Percentiles rank a stretch among this genome's conserved stretches.
These are phyloP conservation scores for Thysanoteuthis rhombus DNA, from an alignment of 2,888 invertebrate species.

Conservation along the genomic window DNA sequence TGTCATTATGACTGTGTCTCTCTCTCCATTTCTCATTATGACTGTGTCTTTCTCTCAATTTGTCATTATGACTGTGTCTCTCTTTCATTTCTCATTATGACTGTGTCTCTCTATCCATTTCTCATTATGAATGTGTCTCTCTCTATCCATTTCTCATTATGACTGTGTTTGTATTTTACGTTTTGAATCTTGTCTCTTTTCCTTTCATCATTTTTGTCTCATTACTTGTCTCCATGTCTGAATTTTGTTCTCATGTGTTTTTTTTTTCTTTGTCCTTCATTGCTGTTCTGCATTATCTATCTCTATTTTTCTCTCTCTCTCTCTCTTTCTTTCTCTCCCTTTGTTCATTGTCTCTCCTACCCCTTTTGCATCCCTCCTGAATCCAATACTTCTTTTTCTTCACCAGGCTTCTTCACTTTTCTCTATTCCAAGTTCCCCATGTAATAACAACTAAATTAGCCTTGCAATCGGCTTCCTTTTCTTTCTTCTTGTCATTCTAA, in stretches of 20 bases:
- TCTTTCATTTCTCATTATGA: neutral
- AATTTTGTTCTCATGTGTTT: too few species aligned
- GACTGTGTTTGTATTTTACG: too few species aligned
- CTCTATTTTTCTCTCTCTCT: neutral
- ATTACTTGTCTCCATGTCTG: too few species aligned
- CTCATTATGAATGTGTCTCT: neutral
- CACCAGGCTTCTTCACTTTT: neutral
- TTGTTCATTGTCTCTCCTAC: neutral
- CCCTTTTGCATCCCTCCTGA: neutral
- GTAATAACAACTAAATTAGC: too few species aligned
- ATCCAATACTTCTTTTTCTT: neutral
- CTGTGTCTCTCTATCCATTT: neutral
- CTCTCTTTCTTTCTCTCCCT: neutral
- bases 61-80: neutral
- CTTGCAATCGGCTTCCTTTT: neutral
- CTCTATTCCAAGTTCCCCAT: neutral
- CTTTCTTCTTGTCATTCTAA: neutral
- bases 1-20: too few species aligned
- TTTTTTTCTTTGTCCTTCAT: neutral
- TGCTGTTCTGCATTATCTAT: neutral
- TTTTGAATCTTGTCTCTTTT: too few species aligned
- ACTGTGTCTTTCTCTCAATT: neutral
- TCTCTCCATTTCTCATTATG: too few species aligned
- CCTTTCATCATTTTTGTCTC: too few species aligned
- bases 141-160: neutral